Base-by-base conservation (phyloP, 2,888 invertebrate genomes). In the Leptopilina drosophilae region DNA sequence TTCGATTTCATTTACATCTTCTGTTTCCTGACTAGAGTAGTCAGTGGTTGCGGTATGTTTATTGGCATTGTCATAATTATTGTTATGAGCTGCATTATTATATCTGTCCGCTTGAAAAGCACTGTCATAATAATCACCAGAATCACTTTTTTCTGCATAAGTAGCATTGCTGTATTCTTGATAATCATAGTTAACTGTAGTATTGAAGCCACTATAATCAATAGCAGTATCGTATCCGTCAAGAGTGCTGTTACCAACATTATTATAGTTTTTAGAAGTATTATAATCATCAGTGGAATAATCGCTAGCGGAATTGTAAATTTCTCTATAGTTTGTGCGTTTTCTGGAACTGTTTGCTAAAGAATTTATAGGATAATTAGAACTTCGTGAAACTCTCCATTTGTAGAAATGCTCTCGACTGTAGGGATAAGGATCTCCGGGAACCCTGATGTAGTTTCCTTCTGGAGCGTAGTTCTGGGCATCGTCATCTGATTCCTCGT, bases 371-470 rank as follows among this genome's bases (percentile, higher is more conserved):
- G 62, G 20, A 20, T n/a, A 62, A 20, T 62, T 9, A 1, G 62
- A n/a, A 49, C 76, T 78, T 33, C 80, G 78, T 7, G 84, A 82
- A 49, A 80, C 64, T 76, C 82, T 83, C 89, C 88, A 89, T 67
- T 84, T 87, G 42, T 87, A 77, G 59, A 86, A 85, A 56, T 88
- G 82, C 20, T 88, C 86, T 40, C 82, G 82, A 46, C 82, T 88
- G 76, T 86, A 89, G 0, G 89, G 89, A 59, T 89, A 89, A 15
- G 86, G 86, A 78, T 89, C 89, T 7, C 87, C 89, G 0, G 85
- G 85, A 2, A 88, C 33, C 46, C 81, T 85, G 0, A 88, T 59
- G 15, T 85, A 87, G 15, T 86, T 76, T 2, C 69, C 67, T 7
- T 81, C 80, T 0, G 78, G 65, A 5, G 64, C 81, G n/a, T 80